Percentiles rank a stretch among this genome's conserved stretches.
Evolutionary conservation across 92 coral and sea anemone genomes (phyloP).

Genomic region (Siderastrea radians): DNA sequence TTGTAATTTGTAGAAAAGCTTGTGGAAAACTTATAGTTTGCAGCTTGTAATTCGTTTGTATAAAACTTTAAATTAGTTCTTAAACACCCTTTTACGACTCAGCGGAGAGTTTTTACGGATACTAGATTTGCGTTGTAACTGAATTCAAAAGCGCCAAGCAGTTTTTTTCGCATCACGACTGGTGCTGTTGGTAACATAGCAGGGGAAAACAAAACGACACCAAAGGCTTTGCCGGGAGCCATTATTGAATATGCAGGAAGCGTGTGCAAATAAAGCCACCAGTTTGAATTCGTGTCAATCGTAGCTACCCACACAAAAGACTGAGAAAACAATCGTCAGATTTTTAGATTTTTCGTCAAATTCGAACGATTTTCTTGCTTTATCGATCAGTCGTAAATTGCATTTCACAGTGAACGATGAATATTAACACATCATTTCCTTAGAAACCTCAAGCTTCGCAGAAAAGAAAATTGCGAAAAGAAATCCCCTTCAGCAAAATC

Average conservation of each 20-base stretch:
- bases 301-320: slow-evolving; percentile 24
- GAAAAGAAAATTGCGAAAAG: too few relatives aligned
- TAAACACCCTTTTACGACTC: too few relatives aligned
- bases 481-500: too few relatives aligned
- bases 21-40: too few relatives aligned
- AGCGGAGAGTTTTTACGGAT: too few relatives aligned
- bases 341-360: not conserved
- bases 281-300: slow-evolving; percentile 17
- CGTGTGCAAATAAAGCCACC: slow-evolving; percentile 36
- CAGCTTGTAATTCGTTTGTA: too few relatives aligned
- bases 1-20: too few relatives aligned
- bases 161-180: not conserved
- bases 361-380: not conserved
- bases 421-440: too few relatives aligned
- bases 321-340: not conserved
- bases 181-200: slow-evolving; percentile 12
- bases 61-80: too few relatives aligned
- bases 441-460: too few relatives aligned
- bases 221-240: slow-evolving; percentile 10
- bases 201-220: slow-evolving; percentile 19
- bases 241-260: slow-evolving; percentile 54
- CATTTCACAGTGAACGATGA: too few relatives aligned
- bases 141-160: not conserved
- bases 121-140: not conserved
- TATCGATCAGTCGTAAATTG: too few relatives aligned